Base-by-base conservation (phyloP, 2,113 vertebrate genomes). In the Leptobrachium leishanense region DNA sequence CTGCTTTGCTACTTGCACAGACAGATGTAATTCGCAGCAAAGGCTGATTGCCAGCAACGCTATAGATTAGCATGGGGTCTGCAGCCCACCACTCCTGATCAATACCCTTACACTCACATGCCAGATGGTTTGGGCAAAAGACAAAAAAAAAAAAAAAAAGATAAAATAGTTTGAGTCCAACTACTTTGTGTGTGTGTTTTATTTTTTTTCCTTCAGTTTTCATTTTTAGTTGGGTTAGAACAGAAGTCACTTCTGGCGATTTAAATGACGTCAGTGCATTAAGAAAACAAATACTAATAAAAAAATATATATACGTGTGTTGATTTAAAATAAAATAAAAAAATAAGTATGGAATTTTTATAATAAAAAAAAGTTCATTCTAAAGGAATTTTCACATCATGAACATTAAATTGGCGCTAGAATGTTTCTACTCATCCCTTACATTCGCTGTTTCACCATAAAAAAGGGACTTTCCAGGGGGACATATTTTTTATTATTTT, bases 21-120 rank as follows among this genome's bases (percentile, higher is more conserved):
- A 90, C 89, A 92, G 94, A 93, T 93, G 90, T 90, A 85, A 83
- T 83, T 83, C 82, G 72, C 84, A 83, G 81, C 82, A 79, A 63
- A 81, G 82, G 81, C 90, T 87, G 91, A 90, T 90, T 91, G 92
- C 91, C 91, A 90, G 91, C 82, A 91, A 91, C 85, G 88, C 88
- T 90, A 88, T 87, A 92, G 92, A 90, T 92, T 91, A 91, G 93
- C 94, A 92, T 90, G 90, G 91, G 93, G 93, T 95, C 93, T 90
- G 87, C 87, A 85, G 90, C 92, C 91, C 91, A 85, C 92, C 87
- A 93, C 91, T 90, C 86, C 82, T 88, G 90, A 94, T 94, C 93
- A 91, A 95, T 94, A 94, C 86, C 85, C 87, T 84, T 83, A 88
- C 90, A 84, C 87, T 87, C 81, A 87, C 90, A 83, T 86, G 85